Conservation (phyloP, 2,888 invertebrate genomes). For the Tenthredo scrophulariae region DNA sequence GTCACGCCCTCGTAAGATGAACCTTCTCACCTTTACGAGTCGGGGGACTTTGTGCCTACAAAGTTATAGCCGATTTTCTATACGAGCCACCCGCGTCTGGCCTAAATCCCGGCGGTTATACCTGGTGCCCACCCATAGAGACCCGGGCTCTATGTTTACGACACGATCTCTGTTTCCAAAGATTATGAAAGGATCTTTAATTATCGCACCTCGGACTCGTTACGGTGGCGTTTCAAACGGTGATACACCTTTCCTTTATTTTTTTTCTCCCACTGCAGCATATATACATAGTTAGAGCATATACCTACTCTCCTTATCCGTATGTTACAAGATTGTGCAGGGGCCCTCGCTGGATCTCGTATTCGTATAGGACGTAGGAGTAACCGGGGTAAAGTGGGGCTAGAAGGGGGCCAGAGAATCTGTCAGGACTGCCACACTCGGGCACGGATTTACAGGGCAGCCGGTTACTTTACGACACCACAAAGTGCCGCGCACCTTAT, state of each 20-base stretch:
- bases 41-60: slow-evolving; percentile 48
- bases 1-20: slow-evolving; percentile 46
- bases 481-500: slow-evolving; percentile 73
- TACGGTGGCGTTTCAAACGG: slow-evolving; percentile 34
- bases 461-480: slow-evolving; percentile 75
- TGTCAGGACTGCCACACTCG: slow-evolving; percentile 74
- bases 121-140: slow-evolving; percentile 23
- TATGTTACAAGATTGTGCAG: slow-evolving; percentile 44
- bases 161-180: slow-evolving; percentile 29
- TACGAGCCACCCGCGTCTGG: slow-evolving; percentile 34
- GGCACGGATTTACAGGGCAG: slow-evolving; percentile 76
- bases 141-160: slow-evolving; percentile 15
- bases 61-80: slow-evolving; percentile 52
- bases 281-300: too few relatives aligned
- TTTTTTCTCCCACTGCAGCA: slow-evolving; percentile 52
- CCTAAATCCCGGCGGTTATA: slow-evolving; percentile 6
- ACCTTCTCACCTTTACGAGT: slow-evolving; percentile 49
- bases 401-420: slow-evolving; percentile 66
- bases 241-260: slow-evolving; percentile 55
- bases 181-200: slow-evolving; percentile 37
- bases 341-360: slow-evolving; percentile 40
- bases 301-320: slow-evolving; percentile 56
- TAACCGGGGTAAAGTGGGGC: slow-evolving; percentile 17
- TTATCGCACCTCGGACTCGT: slow-evolving; percentile 35
- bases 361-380: slow-evolving; percentile 14